Percentiles rank a stretch among this genome's conserved stretches.
Conservation (phyloP, 1,140 invertebrate genomes). For the Calliphora vicina region DNA sequence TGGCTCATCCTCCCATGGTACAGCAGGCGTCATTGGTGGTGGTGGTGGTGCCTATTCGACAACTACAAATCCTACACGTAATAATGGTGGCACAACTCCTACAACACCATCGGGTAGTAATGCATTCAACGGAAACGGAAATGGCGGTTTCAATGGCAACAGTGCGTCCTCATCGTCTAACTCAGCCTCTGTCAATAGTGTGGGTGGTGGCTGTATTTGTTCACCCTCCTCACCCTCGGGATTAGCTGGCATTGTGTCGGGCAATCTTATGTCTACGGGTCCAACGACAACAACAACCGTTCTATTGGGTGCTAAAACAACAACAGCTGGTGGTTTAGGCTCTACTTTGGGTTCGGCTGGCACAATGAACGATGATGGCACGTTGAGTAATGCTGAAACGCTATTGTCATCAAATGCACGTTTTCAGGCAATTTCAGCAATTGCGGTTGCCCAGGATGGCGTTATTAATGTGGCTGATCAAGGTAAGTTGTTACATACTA, state of each 20-base stretch:
- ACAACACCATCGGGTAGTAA: slow-evolving; percentile 57
- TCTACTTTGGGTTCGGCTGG: slow-evolving; percentile 40
- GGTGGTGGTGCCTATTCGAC: slow-evolving; percentile 28
- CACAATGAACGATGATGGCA: slow-evolving; percentile 69
- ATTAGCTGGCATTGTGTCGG: slow-evolving; percentile 53
- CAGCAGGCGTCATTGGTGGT: background rate
- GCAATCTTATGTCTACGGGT: slow-evolving; percentile 59
- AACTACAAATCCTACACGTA: slow-evolving; percentile 56
- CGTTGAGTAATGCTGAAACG: slow-evolving; percentile 79
- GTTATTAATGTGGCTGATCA: slow-evolving; percentile 94
- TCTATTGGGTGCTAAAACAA: slow-evolving; percentile 55
- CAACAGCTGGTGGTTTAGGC: slow-evolving; percentile 47
- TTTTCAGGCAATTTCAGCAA: slow-evolving; percentile 89
- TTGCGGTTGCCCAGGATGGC: slow-evolving; percentile 92
- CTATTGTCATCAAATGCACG: slow-evolving; percentile 88
- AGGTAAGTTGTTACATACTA: slow-evolving; percentile 67
- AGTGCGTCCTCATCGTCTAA: slow-evolving; percentile 55
- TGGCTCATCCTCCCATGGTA: slow-evolving; percentile 51
- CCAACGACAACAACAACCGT: slow-evolving; percentile 61
- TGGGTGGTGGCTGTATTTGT: slow-evolving; percentile 36
- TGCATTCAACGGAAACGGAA: slow-evolving; percentile 48
- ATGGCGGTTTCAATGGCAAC: slow-evolving; percentile 61
- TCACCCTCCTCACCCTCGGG: slow-evolving; percentile 38
- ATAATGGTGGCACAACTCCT: slow-evolving; percentile 60
- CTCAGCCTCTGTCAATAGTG: slow-evolving; percentile 44